Evolutionary conservation across 2,113 vertebrate genomes (phyloP).

Genomic region (Arenaria interpres): DNA sequence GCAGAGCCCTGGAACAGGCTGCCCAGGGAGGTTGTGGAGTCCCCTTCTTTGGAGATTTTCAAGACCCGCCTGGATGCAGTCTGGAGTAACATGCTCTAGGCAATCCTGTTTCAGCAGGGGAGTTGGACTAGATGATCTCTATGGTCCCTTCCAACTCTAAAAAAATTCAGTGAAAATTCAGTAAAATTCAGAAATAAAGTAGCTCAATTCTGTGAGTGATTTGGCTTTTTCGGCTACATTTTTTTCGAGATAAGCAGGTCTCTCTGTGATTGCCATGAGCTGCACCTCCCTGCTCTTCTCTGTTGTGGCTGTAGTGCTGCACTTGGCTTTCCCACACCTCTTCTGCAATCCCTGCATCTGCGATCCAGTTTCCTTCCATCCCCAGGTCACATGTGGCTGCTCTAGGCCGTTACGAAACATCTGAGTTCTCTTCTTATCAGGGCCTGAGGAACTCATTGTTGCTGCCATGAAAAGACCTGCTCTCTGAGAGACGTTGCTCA

Average conservation of each 20-base stretch:
- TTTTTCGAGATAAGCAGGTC: not conserved
- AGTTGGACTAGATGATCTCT: too few relatives aligned
- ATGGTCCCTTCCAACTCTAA: too few relatives aligned
- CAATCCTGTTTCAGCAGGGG: too few relatives aligned
- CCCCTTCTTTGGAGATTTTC: too few relatives aligned
- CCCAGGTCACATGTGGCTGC: not conserved
- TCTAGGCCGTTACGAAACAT: not conserved
- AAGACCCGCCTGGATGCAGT: too few relatives aligned
- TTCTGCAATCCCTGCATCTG: not conserved
- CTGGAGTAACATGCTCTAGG: too few relatives aligned
- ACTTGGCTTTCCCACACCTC: not conserved
- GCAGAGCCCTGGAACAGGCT: too few relatives aligned
- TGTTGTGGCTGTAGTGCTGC: not conserved
- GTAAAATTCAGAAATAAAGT: not conserved
- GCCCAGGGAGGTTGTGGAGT: too few relatives aligned
- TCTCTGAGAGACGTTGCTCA: not conserved
- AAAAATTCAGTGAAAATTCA: too few relatives aligned
- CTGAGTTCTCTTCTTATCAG: not conserved
- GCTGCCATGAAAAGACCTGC: not conserved
- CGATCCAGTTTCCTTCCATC: not conserved
- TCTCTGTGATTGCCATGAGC: not conserved
- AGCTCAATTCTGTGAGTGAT: not conserved
- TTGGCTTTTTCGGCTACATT: not conserved
- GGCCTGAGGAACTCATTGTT: not conserved
- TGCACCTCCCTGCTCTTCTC: not conserved